phyloP scores from a whole-genome alignment of 2,888 invertebrate species.

The Hartigia nigra region DNA sequence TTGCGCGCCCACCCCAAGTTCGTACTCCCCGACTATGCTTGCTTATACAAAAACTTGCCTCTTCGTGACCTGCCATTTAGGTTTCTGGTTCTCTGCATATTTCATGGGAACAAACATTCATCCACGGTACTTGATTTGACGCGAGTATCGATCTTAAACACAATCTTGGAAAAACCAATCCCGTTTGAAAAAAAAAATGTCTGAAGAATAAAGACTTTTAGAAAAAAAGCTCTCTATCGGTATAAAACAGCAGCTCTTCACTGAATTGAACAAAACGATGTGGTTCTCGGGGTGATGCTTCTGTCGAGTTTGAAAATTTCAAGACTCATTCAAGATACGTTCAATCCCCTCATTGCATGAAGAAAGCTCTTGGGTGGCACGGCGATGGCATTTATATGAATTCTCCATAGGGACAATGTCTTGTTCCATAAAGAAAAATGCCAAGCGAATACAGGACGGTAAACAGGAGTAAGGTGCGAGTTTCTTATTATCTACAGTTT shows the following conservation, averaged over 20 bases:
- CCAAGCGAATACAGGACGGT: neutral
- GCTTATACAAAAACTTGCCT: neutral
- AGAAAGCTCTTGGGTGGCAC: neutral
- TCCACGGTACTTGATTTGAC: neutral
- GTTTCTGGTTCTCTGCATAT: slow-evolving; percentile 15
- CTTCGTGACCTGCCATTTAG: neutral
- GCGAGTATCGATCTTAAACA: neutral
- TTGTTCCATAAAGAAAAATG: neutral
- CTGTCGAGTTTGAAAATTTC: neutral
- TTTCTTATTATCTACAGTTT: neutral
- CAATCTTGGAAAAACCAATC: neutral
- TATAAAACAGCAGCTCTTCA: no score
- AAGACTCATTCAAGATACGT: neutral
- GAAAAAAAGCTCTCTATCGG: neutral
- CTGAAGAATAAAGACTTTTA: neutral
- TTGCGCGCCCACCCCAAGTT: neutral
- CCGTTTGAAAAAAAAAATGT: neutral
- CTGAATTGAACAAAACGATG: neutral
- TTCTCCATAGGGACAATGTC: neutral
- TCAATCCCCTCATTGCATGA: neutral
- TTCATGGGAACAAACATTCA: slow-evolving; percentile 22
- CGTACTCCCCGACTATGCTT: neutral
- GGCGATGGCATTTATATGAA: neutral
- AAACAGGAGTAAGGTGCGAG: neutral
- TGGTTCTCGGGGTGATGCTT: neutral